Conservation (phyloP, 2,797 vertebrate genomes). For the Oreortyx pictus region DNA sequence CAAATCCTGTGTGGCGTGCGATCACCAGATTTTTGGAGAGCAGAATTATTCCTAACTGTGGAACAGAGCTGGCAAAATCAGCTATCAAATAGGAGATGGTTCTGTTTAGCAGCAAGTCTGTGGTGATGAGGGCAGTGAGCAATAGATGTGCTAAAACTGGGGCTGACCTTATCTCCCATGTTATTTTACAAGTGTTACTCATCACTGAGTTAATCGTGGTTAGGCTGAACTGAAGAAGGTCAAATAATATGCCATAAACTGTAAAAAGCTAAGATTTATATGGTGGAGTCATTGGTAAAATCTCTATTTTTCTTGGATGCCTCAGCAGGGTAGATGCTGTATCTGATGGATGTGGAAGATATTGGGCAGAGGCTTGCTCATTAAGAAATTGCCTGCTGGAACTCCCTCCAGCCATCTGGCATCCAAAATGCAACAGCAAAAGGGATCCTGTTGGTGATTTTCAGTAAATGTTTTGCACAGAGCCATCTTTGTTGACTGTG, state of each 20-base stretch:
- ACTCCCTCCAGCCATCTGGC: conserved; percentile 53
- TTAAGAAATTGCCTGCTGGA: conserved; percentile 65
- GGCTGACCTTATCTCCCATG: too few relatives aligned
- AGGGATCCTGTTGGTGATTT: conserved; percentile 32
- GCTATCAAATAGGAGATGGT: background rate
- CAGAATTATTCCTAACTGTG: background rate
- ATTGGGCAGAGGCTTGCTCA: background rate
- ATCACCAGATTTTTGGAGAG: background rate
- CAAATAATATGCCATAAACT: background rate
- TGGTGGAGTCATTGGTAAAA: background rate
- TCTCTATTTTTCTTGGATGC: conserved; percentile 18
- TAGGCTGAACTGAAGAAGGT: background rate
- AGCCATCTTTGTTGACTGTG: conserved; percentile 42
- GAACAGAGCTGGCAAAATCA: background rate
- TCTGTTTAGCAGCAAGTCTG: background rate
- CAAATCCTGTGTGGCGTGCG: background rate
- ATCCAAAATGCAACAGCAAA: conserved; percentile 40
- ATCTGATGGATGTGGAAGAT: background rate
- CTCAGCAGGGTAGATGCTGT: conserved; percentile 25
- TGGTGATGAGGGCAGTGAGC: fast-evolving
- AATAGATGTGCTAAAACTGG: background rate
- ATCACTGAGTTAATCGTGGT: background rate
- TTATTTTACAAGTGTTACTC: background rate
- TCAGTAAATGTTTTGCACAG: conserved; percentile 39
- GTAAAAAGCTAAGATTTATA: background rate